Evolutionary conservation across 2,113 vertebrate genomes (phyloP).

Genomic region (Cichladusa arquata): DNA sequence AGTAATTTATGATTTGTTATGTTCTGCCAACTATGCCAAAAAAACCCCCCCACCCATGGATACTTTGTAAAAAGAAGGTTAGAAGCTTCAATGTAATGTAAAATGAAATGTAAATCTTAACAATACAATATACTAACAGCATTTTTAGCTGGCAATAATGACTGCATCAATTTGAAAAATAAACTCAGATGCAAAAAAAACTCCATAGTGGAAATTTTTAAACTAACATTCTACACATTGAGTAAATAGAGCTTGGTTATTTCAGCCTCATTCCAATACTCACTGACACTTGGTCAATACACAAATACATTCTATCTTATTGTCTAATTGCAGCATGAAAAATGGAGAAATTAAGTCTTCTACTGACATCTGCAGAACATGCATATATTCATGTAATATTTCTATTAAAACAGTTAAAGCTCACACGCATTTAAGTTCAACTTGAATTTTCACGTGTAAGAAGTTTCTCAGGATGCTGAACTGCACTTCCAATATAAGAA

Average conservation of each 20-base stretch:
- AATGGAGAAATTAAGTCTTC: background rate
- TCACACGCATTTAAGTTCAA: background rate
- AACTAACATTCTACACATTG: background rate
- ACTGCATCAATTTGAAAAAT: background rate
- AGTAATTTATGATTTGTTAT: background rate
- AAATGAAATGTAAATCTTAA: background rate
- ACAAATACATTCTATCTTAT: background rate
- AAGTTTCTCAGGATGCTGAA: background rate
- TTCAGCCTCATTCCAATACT: background rate
- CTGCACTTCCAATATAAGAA: background rate
- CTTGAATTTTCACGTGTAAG: background rate
- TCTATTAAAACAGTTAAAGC: background rate
- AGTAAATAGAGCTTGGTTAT: background rate
- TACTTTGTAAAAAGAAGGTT: background rate
- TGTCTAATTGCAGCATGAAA: background rate
- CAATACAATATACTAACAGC: background rate
- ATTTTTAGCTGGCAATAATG: background rate
- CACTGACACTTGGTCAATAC: background rate
- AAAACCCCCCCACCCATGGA: fast-evolving
- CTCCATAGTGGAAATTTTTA: background rate
- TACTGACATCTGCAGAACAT: background rate
- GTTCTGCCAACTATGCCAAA: background rate
- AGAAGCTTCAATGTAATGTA: background rate
- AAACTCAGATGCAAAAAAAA: background rate
- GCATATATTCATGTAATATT: background rate